Evolutionary conservation across 2,797 vertebrate species (phyloP).

Genomic region (Manis crassicaudata): DNA sequence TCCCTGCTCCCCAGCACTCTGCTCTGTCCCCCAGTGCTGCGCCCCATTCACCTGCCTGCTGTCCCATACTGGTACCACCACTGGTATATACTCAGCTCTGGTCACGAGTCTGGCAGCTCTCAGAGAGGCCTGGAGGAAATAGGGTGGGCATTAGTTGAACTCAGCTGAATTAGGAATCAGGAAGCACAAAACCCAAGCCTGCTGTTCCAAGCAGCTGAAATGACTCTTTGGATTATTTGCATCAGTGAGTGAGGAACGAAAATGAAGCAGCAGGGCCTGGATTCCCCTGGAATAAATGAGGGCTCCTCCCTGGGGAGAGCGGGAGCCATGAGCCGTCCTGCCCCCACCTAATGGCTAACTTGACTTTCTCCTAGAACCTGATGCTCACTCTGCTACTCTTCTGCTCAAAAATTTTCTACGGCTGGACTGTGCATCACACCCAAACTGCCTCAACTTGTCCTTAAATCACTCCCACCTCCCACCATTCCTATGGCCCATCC

Average conservation of each 20-base stretch:
- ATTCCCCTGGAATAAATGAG: neutral
- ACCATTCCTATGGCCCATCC: neutral
- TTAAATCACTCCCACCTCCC: neutral
- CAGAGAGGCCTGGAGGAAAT: neutral
- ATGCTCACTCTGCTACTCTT: neutral
- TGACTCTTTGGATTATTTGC: slow-evolving; percentile 49
- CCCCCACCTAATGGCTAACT: neutral
- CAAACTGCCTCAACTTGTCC: neutral
- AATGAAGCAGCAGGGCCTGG: neutral
- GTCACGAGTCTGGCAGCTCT: neutral
- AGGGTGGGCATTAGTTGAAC: neutral
- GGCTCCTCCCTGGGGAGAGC: neutral
- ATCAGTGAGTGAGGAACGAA: neutral
- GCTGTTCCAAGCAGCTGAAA: slow-evolving; percentile 36
- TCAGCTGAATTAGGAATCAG: neutral
- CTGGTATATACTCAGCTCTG: neutral
- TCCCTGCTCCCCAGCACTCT: rapidly evolving
- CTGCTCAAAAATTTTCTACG: neutral
- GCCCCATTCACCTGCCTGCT: neutral
- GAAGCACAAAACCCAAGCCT: neutral
- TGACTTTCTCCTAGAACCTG: neutral
- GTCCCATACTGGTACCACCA: neutral
- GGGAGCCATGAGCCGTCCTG: neutral
- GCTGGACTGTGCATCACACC: neutral
- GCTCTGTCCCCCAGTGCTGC: neutral